Evolutionary conservation across 2,888 invertebrate species (phyloP).

Genomic region (Alviniconcha strummeri): DNA sequence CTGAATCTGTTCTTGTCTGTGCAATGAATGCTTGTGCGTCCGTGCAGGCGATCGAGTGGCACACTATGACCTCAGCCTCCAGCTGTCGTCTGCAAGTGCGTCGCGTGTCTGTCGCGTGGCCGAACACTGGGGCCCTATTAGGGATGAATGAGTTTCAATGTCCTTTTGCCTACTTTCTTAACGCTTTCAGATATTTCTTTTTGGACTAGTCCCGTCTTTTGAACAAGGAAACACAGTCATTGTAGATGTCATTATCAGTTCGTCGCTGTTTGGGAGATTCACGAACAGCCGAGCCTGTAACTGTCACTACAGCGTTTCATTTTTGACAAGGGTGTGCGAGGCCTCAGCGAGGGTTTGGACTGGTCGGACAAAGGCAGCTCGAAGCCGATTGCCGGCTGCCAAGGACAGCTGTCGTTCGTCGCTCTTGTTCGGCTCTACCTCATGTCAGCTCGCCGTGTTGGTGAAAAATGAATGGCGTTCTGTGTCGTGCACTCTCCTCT

Average conservation of each 20-base stretch:
- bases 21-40: not conserved
- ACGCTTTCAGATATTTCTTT: not conserved
- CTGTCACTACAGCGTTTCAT: not conserved
- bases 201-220: not conserved
- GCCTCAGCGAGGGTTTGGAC: not conserved
- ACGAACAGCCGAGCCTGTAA: too few species aligned
- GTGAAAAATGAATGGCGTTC: too few species aligned
- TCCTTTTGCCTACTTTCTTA: not conserved
- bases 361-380: not conserved
- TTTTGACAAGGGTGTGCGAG: not conserved
- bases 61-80: not conserved
- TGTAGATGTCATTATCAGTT: not conserved
- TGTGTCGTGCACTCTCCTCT: too few species aligned
- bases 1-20: too few species aligned
- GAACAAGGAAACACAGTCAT: not conserved
- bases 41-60: not conserved
- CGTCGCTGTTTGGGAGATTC: too few species aligned
- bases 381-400: too few species aligned
- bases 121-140: not conserved
- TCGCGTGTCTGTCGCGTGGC: constrained; percentile 10
- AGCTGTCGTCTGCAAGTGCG: not conserved
- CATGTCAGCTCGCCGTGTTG: too few species aligned
- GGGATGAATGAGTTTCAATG: not conserved
- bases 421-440: too few species aligned
- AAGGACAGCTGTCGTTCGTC: too few species aligned